Base-by-base conservation (phyloP, 92 coral and sea anemone species). In the Palythoa grandis region DNA sequence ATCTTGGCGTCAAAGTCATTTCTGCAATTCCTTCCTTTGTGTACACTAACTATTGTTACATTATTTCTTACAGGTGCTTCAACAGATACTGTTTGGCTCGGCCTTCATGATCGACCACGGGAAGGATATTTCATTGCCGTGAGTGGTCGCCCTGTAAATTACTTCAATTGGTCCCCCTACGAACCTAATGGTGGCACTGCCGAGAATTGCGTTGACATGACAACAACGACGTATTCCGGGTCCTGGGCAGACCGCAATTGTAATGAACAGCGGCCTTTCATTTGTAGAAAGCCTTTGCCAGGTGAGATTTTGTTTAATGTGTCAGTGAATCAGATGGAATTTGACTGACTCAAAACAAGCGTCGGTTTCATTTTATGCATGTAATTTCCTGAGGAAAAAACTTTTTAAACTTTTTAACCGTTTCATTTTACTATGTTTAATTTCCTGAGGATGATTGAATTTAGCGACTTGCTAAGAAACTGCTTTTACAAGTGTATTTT, bases 161-260 rank as follows among this genome's bases (percentile, higher is more conserved):
- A 83, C 93, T 82, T 91, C 13, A 88, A 90, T 70, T 94, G 95
- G 90, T 76, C 83, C 53, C 92, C 91, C 23, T 88, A 90, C 0
- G 98, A 94, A 69, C 98, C 98, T 25, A 91, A 90, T 73, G 98
- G 98, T 11, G 63, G 52, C 16, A 40, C 52, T 24, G 89, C 74
- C 2, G 95, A 94, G 87, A 92, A 92, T 83, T 94, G 98, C 67
- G 92, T 94, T 63, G 91, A 89, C 37, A 91, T 92, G 87, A 74
- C 89, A n/a, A 91, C 86, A 65, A 74, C 85, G 71, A 78, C 63
- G 24, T 83, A 74, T 67, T 63, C 71, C 1, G 69, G 87, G 47
- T 95, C 95, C 60, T 94, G 98, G 98, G 92, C 90, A 40, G 98
- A 94, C 83, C 87, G 84, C 79, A 91, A 87, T 24, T 94, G 98